Base-by-base conservation (phyloP, 2,888 invertebrate genomes). In the Xestoiulus laeticollis region DNA sequence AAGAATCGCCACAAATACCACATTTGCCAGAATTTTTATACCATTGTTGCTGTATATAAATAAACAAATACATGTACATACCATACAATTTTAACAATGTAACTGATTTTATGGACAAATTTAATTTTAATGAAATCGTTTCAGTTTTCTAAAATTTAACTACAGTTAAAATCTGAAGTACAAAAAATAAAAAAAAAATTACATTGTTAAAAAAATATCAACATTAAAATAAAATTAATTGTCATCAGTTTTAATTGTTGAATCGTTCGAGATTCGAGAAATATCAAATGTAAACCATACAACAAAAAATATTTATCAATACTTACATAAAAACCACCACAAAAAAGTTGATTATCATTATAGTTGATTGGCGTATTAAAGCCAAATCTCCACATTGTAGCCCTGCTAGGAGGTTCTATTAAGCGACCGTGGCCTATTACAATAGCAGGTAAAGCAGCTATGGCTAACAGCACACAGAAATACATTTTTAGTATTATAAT, bases 1-100 rank as follows among this genome's bases (percentile, higher is more conserved):
- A 95, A 1, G 97, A 95, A 92, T 98, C 98, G 0, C 98, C 98
- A 91, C 98, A 98, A 59, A 96, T 94, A 0, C 98, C 98, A 91
- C 98, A 98, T 90, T 95, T 94, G 0, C 98, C 98, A 53, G 90
- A 90, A 89, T 91, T 91, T 84, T 32, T 26, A 16, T 85, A 53
- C 89, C 90, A 90, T 86, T 90, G 90, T 10, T 89, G 30, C 89
- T 90, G 84, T 30, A 32, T 10, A n/a, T n/a, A n/a, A 8, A 3
- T 43, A 16, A 85, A 16, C 6, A 14, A 10, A 87, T 87, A n/a
- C n/a, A n/a, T n/a, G n/a, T n/a, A n/a, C n/a, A n/a, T n/a, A n/a
- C n/a, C 78, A 78, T n/a, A 10, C 26, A 86, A 86, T 6, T 86
- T 30, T 43, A 43, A 5, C 43, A n/a, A n/a, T n/a, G n/a, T 43